Conservation (phyloP, 2,888 invertebrate genomes). For the Iselma pallidipennis region DNA sequence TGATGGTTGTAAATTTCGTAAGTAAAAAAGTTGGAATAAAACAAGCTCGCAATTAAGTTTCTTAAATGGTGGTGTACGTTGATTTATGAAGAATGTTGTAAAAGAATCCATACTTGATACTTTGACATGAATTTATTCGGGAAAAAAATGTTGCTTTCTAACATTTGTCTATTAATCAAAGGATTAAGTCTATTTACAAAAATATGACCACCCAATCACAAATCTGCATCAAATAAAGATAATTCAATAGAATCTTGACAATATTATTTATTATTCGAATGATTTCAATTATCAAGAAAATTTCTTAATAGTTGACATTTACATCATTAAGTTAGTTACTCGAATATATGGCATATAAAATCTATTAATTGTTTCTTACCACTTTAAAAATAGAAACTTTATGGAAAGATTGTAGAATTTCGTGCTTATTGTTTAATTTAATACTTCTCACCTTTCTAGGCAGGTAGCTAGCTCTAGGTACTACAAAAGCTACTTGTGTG, state of each 20-base stretch:
- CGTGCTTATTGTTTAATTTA: background rate
- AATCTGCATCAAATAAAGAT: conserved; percentile 29
- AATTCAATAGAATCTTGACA: conserved; percentile 29
- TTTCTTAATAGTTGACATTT: conserved; percentile 1
- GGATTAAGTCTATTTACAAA: conserved; percentile 22
- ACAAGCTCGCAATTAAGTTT: conserved; percentile 7
- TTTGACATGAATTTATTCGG: no score
- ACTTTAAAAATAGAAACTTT: no score
- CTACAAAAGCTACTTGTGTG: conserved; percentile 29
- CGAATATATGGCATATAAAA: background rate
- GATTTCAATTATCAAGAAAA: conserved; percentile 5
- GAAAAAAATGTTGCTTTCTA: conserved; percentile 21
- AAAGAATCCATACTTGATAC: conserved; percentile 15
- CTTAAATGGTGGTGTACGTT: conserved; percentile 3
- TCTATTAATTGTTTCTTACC: no score
- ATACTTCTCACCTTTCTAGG: conserved; percentile 12
- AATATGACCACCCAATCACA: conserved; percentile 29
- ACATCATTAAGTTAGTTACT: background rate
- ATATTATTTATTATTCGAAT: conserved; percentile 21
- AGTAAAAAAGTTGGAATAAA: background rate
- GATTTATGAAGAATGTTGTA: conserved; percentile 11
- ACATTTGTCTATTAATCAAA: conserved; percentile 19
- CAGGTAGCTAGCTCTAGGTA: background rate
- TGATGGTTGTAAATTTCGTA: background rate
- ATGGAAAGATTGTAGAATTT: no score